Evolutionary conservation across 2,888 invertebrate genomes (phyloP), one percentile per base, ranked within the genome.

Genomic region (Encarsia formosa): DNA sequence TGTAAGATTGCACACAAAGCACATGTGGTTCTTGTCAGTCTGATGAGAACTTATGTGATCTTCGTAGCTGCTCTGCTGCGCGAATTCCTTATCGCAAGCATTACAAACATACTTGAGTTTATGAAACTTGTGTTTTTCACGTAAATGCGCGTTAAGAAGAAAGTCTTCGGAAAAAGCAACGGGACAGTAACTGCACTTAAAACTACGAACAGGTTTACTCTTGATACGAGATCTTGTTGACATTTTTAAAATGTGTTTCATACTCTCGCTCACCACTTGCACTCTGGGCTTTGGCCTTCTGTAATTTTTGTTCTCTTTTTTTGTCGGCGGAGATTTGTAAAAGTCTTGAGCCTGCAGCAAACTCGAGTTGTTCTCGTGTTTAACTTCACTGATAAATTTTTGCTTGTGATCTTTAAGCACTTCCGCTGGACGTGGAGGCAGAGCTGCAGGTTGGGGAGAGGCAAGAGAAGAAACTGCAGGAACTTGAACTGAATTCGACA

Each of bases 1-100:
- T 9, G 52, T 47, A 15, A 57, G 48, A 40, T 57, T 54, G 24
- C 59, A 59, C 11, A 50, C 45, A 37, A 52, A 53, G 24, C 59
- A 57, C 45, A 55, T 52, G 34, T 57, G 49, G 23, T 54, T 57
- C 31, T 57, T 57, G n/a, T 44, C 42, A 1, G 48, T 48, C 37
- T 55, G 46, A 26, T 59, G 59, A 39, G 53, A 53, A 41, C 51
- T 59, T 32, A 57, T 39, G 29, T 59, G 59, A 24, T 55, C 57
- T 9, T 59, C 54, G 32, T 52, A 54, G 18, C 47, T 46, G 6
- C 56, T 46, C 19, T 56, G 56, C 18, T 54, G 49, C n/a, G 42
- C 16, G 26, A 59, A 57, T 18, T 59, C 55, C 18, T 58, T 59
- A 4, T 49, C 45, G 8, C 59, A 59, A 13, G 52, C 15, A 22